Evolutionary conservation across 2,888 invertebrate genomes (phyloP).

Genomic region (Deroplatys truncata): DNA sequence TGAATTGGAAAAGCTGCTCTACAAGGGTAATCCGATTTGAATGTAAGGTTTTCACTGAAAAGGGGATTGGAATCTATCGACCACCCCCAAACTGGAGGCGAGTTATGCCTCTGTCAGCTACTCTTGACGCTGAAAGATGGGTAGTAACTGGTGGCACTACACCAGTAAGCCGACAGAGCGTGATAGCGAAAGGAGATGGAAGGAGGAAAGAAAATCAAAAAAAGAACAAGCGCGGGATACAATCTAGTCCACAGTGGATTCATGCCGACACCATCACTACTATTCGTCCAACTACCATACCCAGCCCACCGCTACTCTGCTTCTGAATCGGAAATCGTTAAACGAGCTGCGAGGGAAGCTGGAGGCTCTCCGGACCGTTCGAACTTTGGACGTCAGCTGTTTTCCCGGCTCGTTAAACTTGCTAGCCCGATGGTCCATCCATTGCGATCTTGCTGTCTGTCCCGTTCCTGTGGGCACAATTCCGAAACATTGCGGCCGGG

Average conservation of each 20-base stretch:
- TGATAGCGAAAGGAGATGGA: neutral
- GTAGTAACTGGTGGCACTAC: neutral
- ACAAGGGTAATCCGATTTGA: neutral
- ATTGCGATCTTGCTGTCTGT: neutral
- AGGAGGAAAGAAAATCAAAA: neutral
- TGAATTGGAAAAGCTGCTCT: neutral
- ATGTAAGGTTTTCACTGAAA: neutral
- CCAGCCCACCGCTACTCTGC: neutral
- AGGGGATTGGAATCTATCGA: neutral
- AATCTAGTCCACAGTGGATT: neutral
- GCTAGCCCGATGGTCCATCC: neutral
- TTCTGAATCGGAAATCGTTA: conserved; percentile 1
- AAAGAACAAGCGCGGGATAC: neutral
- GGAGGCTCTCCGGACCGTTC: neutral
- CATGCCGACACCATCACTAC: neutral
- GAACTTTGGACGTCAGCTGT: neutral
- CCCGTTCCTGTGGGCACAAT: neutral
- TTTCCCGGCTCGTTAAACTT: neutral
- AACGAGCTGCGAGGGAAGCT: neutral
- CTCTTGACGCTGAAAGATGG: neutral
- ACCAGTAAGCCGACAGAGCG: neutral
- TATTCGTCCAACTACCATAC: neutral
- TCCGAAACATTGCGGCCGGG: neutral
- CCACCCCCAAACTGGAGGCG: neutral
- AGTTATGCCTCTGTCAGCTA: neutral